Conservation (phyloP, 2,888 invertebrate genomes). For the Brenthis ino region DNA sequence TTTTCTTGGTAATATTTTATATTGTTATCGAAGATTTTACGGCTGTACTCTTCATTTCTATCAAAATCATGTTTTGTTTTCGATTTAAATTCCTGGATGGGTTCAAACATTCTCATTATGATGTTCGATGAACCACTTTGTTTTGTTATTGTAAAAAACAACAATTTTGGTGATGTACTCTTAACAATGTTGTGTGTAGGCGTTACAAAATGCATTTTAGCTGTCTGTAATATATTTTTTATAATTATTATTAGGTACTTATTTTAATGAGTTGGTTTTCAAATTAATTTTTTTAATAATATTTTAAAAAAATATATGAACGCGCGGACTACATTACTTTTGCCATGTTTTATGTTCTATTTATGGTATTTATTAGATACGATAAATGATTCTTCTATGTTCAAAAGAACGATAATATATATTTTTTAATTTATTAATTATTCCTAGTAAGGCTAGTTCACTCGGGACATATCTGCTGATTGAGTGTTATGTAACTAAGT, state of each 20-base stretch:
- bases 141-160: conserved; percentile 46
- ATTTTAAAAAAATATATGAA: too few relatives aligned
- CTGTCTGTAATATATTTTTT: neutral
- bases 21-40: neutral
- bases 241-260: neutral
- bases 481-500: too few relatives aligned
- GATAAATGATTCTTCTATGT: too few relatives aligned
- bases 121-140: conserved; percentile 51
- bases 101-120: conserved; percentile 53
- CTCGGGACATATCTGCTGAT: too few relatives aligned
- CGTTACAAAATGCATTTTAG: neutral
- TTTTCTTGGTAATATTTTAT: neutral
- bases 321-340: too few relatives aligned
- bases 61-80: neutral
- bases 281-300: too few relatives aligned
- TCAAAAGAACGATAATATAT: too few relatives aligned
- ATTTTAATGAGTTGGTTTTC: too few relatives aligned
- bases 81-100: conserved; percentile 19
- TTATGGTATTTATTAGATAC: too few relatives aligned
- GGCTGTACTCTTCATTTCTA: neutral
- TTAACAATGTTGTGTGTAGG: neutral
- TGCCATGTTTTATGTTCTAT: too few relatives aligned
- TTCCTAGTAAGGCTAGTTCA: too few relatives aligned
- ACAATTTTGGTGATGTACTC: conserved; percentile 39
- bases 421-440: too few relatives aligned